Conservation (phyloP, 2,113 vertebrate species). For the Engraulis encrasicolus region DNA sequence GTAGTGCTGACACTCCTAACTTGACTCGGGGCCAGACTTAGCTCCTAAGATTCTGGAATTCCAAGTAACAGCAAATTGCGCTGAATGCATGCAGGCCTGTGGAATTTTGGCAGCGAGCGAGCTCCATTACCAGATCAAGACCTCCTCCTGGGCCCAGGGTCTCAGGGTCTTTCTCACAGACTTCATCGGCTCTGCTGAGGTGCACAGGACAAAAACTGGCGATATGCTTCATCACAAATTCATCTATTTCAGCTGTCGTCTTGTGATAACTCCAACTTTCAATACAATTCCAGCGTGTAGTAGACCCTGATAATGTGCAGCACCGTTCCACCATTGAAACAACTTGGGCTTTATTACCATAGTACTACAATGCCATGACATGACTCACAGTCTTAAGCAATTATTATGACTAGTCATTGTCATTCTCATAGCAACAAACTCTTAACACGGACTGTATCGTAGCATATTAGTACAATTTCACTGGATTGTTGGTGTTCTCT, state of each 20-base stretch:
- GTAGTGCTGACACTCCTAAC: background rate
- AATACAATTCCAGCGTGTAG: background rate
- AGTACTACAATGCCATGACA: too few relatives aligned
- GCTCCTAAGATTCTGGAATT: too few relatives aligned
- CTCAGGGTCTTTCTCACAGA: constrained; percentile 4
- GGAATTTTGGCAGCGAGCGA: background rate
- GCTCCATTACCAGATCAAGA: constrained; percentile 23
- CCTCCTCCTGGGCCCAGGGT: too few relatives aligned
- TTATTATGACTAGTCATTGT: too few relatives aligned
- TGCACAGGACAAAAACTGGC: background rate
- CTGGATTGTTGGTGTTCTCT: background rate
- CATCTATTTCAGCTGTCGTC: background rate
- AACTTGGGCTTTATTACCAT: too few relatives aligned
- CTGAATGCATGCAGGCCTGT: constrained; percentile 10
- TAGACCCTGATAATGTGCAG: too few relatives aligned
- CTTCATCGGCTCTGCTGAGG: too few relatives aligned
- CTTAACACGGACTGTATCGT: too few relatives aligned
- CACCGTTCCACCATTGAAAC: too few relatives aligned
- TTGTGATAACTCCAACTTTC: background rate
- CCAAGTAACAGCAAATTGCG: constrained; percentile 1
- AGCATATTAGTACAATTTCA: background rate
- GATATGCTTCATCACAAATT: background rate
- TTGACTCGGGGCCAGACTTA: background rate
- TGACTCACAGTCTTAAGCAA: too few relatives aligned
- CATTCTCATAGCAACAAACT: too few relatives aligned